Conservation (phyloP, 2,888 invertebrate species). For the Tetragonula carbonaria region DNA sequence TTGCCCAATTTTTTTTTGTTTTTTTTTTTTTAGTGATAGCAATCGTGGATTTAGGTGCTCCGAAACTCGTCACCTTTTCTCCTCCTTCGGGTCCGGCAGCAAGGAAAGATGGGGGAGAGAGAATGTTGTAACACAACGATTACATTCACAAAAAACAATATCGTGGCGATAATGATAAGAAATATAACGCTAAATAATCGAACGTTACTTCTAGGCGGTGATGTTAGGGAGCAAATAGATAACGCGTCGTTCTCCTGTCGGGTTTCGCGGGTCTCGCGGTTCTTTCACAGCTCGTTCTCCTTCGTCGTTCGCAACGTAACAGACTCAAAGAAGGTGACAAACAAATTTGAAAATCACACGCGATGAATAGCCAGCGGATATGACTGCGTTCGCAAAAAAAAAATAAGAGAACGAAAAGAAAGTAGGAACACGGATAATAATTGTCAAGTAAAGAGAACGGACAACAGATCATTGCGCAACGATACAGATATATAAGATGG, state of each 20-base stretch:
- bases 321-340: conserved; percentile 9
- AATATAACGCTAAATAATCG: conserved; percentile 82
- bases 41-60: conserved; percentile 84
- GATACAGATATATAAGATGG: conserved; percentile 6
- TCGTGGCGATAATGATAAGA: conserved; percentile 79
- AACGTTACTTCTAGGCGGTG: conserved; percentile 82
- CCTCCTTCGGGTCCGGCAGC: conserved; percentile 86
- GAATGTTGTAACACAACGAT: conserved; percentile 84
- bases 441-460: conserved; percentile 3
- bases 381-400: conserved; percentile 2
- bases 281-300: not conserved
- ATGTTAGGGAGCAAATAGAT: conserved; percentile 84
- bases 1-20: conserved; percentile 56
- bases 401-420: conserved; percentile 2
- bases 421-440: not conserved
- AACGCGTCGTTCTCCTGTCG: conserved; percentile 46
- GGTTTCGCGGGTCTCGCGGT: conserved; percentile 10
- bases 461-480: conserved; percentile 13
- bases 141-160: conserved; percentile 83
- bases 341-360: conserved; percentile 16
- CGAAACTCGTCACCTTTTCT: conserved; percentile 88
- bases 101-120: conserved; percentile 83
- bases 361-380: not conserved
- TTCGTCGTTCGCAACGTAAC: conserved; percentile 11
- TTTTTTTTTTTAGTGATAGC: conserved; percentile 75